Evolutionary conservation across 1,140 invertebrate species (phyloP).

Genomic region (Amyelois transitella): DNA sequence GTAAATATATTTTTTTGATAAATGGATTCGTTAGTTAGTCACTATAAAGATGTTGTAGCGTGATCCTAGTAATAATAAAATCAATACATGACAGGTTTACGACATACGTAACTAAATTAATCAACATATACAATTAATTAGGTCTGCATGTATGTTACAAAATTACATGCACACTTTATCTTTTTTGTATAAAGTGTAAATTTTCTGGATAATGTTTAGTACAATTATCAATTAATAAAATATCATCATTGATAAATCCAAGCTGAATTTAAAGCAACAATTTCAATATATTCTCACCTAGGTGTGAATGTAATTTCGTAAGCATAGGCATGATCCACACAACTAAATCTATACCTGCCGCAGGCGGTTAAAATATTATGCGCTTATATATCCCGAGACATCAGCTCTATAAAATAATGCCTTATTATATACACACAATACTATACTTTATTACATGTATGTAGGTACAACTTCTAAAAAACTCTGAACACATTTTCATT

Average conservation of each 20-base stretch:
- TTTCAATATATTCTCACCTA: neutral
- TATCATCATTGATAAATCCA: no score
- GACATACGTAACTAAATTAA: neutral
- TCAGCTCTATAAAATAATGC: constrained; percentile 18
- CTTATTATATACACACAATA: constrained; percentile 43
- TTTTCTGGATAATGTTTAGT: no score
- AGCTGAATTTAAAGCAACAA: no score
- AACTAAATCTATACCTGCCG: constrained; percentile 12
- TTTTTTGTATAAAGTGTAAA: no score
- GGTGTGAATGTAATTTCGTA: neutral
- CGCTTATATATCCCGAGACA: constrained; percentile 7
- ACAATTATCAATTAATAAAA: no score
- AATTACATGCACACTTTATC: neutral
- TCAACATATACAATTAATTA: neutral
- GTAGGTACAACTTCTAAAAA: constrained; percentile 55
- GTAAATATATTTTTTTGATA: neutral
- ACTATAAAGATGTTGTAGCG: neutral
- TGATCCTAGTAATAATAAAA: neutral
- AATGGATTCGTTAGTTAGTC: neutral
- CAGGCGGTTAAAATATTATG: neutral
- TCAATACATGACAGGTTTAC: neutral
- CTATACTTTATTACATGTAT: constrained; percentile 31
- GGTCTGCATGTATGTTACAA: neutral
- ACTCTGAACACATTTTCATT: constrained; percentile 66
- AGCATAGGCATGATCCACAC: neutral